Base-by-base conservation (phyloP, 1,140 invertebrate species). In the Drosophila ogumai region DNA sequence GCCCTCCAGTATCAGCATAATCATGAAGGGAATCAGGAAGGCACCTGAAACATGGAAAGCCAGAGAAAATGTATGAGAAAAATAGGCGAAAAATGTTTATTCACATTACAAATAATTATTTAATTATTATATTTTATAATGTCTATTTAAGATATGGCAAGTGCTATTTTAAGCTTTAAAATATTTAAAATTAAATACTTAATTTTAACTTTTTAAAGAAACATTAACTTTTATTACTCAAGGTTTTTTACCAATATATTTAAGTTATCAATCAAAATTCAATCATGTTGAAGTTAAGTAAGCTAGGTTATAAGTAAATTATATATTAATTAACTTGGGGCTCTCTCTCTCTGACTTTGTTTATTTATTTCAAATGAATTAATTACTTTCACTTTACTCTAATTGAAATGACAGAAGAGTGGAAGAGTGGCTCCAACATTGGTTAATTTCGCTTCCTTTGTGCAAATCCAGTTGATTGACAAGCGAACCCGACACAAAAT, bases 1-100 rank as follows among this genome's bases (percentile, higher is more conserved):
- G 12, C 98, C 98, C 90, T 99, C 97, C 73, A 99, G 93, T 34
- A 99, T 93, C 86, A 99, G 93, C 98, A 99, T 99, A 40, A 98
- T 95, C 80, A 97, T 95, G 93, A 99, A 99, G n/a, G 98, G 98
- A 84, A 99, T 98, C 40, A 99, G 95, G 92, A 99, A 99, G 3
- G 98, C 98, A 87, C 98, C 98, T 99, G 94, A 19, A 95, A 81
- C 0, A 10, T 6, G n/a, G 15, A 9, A 17, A n/a, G 25, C 8
- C 8, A 17, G 8, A 25, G 17, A 54, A 52, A 19, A 34, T 2
- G 1, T 3, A 17, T 1, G 9, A 17, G 4, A 5, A 7, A 50
- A 38, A n/a, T 28, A 50, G 5, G 7, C 3, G 8, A 28, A 13
- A 31, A 31, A 3, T 25, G 12, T n/a, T 28, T 28, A 28, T 28